Conservation (phyloP, 2,113 vertebrate species). For the Zosterops pallidus region DNA sequence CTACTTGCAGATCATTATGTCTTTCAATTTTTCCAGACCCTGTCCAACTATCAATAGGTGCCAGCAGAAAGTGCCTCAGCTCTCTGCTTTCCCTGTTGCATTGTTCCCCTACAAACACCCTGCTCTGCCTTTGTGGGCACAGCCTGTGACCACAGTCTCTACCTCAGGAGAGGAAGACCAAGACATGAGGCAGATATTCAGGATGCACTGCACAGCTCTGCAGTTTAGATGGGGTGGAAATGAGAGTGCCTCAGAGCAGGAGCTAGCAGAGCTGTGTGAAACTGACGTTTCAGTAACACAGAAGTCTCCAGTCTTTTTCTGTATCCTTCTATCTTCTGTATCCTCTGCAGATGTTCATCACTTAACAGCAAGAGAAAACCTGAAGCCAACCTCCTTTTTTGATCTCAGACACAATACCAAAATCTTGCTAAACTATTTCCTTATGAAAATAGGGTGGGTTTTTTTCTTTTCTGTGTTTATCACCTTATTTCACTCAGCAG, state of each 20-base stretch:
- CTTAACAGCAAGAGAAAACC: not conserved
- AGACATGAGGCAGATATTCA: not conserved
- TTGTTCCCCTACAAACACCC: not conserved
- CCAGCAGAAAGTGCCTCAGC: not conserved
- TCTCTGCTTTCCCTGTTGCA: not conserved
- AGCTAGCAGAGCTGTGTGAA: not conserved
- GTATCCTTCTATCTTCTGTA: not conserved
- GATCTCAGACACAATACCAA: not conserved
- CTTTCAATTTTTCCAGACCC: not conserved
- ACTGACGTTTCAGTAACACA: not conserved
- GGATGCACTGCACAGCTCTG: not conserved
- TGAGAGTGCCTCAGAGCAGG: not conserved
- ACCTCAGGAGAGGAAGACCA: not conserved
- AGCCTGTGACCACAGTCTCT: not conserved
- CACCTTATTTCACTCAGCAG: not conserved
- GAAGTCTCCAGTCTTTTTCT: not conserved
- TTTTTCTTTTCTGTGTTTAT: not conserved
- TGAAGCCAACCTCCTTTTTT: not conserved
- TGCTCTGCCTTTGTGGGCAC: not conserved
- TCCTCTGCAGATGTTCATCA: not conserved
- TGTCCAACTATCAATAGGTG: not conserved
- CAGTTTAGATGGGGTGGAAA: not conserved
- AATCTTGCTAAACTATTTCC: not conserved
- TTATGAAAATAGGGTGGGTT: not conserved
- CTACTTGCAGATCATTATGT: not conserved